These are phyloP conservation scores for Cynodonichthys magdalenae DNA, from an alignment of 2,797 vertebrate genomes.

Conservation along the genomic window DNA sequence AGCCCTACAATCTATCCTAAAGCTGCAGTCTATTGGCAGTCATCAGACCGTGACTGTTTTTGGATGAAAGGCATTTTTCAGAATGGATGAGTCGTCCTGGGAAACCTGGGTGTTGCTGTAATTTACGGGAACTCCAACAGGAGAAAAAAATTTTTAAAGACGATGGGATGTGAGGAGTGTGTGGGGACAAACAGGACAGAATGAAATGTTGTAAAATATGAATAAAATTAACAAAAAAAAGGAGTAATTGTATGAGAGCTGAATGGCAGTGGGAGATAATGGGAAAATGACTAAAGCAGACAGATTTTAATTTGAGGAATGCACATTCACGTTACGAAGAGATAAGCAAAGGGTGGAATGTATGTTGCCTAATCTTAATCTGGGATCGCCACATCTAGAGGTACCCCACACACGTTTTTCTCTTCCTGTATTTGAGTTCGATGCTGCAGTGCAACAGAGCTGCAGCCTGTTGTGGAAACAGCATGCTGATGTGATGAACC, in stretches of 20 bases:
- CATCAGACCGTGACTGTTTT: constrained; percentile 22
- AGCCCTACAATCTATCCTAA: neutral
- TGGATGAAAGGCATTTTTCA: constrained; percentile 27
- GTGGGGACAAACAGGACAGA: constrained; percentile 1
- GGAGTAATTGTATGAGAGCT: neutral
- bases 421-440: constrained; percentile 34
- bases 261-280: constrained; percentile 17
- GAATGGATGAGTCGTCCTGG: constrained; percentile 15
- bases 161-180: constrained; percentile 10
- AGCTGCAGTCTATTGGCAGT: constrained; percentile 4
- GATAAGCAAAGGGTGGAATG: constrained; percentile 65
- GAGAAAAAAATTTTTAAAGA: constrained; percentile 27
- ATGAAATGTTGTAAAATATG: neutral
- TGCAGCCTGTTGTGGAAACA: constrained; percentile 8
- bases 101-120: constrained; percentile 31
- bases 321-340: constrained; percentile 14
- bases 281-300: constrained; percentile 7
- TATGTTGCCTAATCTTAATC: constrained; percentile 57
- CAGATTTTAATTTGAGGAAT: constrained; percentile 42
- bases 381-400: constrained; percentile 52
- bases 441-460: constrained; percentile 22
- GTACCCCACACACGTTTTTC: constrained; percentile 24
- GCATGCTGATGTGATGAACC: neutral
- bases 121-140: constrained; percentile 31
- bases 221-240: constrained; percentile 1